phyloP scores from a whole-genome alignment of 2,797 vertebrate genomes.

The Halcyon leucocephala region DNA sequence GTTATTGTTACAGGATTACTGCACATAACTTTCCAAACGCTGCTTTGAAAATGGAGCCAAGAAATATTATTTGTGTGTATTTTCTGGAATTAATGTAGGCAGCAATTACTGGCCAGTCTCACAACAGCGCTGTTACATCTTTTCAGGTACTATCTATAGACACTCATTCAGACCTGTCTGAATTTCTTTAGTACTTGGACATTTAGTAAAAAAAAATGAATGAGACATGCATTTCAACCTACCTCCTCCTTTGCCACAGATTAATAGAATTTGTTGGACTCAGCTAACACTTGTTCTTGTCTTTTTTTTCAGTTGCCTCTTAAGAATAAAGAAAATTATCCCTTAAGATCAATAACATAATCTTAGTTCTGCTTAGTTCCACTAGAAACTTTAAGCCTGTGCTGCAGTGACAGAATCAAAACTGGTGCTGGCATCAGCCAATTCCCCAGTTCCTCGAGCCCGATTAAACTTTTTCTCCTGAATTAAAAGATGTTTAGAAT shows the following conservation, averaged over 20 bases:
- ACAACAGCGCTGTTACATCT: background rate
- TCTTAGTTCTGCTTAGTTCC: background rate
- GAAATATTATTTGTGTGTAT: constrained; percentile 67
- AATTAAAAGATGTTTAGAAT: background rate
- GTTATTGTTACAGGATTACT: constrained; percentile 73
- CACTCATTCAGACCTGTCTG: constrained; percentile 20
- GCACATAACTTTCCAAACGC: constrained; percentile 65
- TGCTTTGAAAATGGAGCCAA: constrained; percentile 71
- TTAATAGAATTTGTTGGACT: background rate
- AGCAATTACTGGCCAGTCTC: constrained; percentile 53
- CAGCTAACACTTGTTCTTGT: background rate
- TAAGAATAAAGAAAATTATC: background rate
- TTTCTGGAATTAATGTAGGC: constrained; percentile 61
- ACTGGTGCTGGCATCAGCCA: background rate
- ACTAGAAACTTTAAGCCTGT: background rate
- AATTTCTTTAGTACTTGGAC: background rate
- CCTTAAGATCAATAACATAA: background rate
- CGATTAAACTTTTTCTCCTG: constrained; percentile 4
- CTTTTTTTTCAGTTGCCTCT: background rate
- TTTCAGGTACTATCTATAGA: background rate
- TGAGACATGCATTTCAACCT: background rate
- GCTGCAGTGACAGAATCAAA: background rate
- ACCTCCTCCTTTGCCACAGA: background rate
- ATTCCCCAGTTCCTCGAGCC: background rate
- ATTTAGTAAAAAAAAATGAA: background rate